phyloP scores from a whole-genome alignment of 2,888 invertebrate genomes.

The Lomographa bimaculata region DNA sequence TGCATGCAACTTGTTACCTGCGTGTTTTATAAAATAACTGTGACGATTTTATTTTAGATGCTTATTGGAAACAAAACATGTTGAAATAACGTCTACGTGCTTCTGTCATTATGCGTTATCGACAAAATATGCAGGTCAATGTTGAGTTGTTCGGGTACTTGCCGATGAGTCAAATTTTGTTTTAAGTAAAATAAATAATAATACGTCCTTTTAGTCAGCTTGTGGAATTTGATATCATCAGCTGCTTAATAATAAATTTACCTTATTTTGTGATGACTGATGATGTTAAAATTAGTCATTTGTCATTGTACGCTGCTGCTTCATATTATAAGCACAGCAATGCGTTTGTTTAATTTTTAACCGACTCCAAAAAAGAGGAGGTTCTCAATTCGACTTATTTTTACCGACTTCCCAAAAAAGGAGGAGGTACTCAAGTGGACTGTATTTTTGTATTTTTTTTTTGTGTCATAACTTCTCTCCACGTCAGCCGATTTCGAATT shows the following conservation, averaged over 20 bases:
- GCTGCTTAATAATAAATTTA: slow-evolving; percentile 3
- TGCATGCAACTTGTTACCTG: slow-evolving; percentile 17
- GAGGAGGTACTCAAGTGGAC: too few species aligned
- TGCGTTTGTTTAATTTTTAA: too few species aligned
- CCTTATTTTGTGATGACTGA: too few species aligned
- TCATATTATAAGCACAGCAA: too few species aligned
- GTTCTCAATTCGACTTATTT: too few species aligned
- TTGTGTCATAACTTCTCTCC: too few species aligned
- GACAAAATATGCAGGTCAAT: slow-evolving; percentile 41
- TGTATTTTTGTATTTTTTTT: too few species aligned
- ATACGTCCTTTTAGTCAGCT: too few species aligned
- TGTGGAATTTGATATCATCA: slow-evolving; percentile 12
- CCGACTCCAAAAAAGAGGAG: too few species aligned
- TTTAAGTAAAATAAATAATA: slow-evolving; percentile 4
- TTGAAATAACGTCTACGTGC: too few species aligned
- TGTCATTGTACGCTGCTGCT: slow-evolving; percentile 28
- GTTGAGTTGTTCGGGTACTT: slow-evolving; percentile 6
- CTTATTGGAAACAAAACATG: background rate
- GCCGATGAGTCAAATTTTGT: slow-evolving; percentile 12
- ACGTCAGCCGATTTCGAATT: too few species aligned
- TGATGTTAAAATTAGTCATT: slow-evolving; percentile 31
- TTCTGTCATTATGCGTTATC: slow-evolving; percentile 7
- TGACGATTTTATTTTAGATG: slow-evolving; percentile 6
- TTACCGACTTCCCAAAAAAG: too few species aligned
- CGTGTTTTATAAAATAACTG: slow-evolving; percentile 14